A percentile compares a stretch with the other conserved stretches of the same genome.
phyloP scores from a whole-genome alignment of 92 coral and sea anemone species.

The Porites cylindrica region DNA sequence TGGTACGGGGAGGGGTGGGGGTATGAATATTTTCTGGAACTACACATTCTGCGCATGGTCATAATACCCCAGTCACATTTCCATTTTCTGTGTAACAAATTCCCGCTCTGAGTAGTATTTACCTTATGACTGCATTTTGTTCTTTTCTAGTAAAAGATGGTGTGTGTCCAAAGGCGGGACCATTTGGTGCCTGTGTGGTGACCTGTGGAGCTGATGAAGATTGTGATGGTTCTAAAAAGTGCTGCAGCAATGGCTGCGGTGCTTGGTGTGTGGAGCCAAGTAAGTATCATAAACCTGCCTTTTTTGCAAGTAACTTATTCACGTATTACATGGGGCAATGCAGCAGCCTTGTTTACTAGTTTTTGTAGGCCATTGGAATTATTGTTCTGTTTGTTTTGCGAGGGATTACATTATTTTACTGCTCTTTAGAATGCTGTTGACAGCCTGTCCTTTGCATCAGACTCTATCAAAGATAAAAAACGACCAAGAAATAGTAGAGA shows the following conservation, averaged over 20 bases:
- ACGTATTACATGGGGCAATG: too few relatives aligned
- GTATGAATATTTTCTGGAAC: too few relatives aligned
- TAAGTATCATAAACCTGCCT: constrained; percentile 18
- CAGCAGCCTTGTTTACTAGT: too few relatives aligned
- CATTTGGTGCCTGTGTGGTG: constrained; percentile 84
- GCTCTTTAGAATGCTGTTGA: not conserved
- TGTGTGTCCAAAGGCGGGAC: constrained; percentile 73
- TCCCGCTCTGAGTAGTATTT: not conserved
- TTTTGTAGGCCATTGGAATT: too few relatives aligned
- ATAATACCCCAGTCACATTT: too few relatives aligned
- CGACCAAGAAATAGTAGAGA: too few relatives aligned
- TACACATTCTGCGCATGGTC: too few relatives aligned
- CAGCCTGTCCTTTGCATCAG: not conserved
- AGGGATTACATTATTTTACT: too few relatives aligned
- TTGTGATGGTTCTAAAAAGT: constrained; percentile 81
- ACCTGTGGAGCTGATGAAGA: constrained; percentile 95
- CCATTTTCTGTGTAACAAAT: too few relatives aligned
- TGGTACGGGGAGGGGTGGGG: too few relatives aligned
- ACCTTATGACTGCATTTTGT: not conserved
- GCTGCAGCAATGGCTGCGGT: constrained; percentile 98
- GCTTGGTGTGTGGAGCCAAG: constrained; percentile 89
- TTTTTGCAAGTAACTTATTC: not conserved
- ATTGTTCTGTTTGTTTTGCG: too few relatives aligned
- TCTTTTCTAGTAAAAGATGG: constrained; percentile 77
- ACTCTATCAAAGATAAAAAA: not conserved